A percentile compares a stretch with the other conserved stretches of the same genome.
Evolutionary conservation across 1,140 invertebrate genomes (phyloP).

Genomic region (Odontomachus brunneus): DNA sequence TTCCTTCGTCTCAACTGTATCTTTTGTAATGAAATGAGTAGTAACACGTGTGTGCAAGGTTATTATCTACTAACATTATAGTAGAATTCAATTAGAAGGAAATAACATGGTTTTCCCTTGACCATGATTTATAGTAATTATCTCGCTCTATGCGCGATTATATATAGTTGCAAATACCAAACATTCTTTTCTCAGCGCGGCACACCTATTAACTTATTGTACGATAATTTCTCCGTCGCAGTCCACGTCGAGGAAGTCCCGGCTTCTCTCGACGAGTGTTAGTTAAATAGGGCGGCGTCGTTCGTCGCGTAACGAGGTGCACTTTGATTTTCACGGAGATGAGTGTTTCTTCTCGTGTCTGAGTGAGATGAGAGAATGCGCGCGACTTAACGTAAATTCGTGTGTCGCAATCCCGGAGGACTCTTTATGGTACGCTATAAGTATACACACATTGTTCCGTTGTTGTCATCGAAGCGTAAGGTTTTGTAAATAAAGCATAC

Average conservation of each 20-base stretch:
- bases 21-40: too few species aligned
- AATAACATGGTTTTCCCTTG: too few species aligned
- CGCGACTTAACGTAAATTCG: conserved; percentile 45
- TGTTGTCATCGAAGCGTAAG: conserved; percentile 72
- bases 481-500: conserved; percentile 82
- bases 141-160: too few species aligned
- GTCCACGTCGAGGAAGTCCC: not conserved
- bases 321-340: conserved; percentile 19
- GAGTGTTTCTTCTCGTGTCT: too few species aligned
- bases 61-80: too few species aligned
- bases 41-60: too few species aligned
- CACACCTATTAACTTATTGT: not conserved
- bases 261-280: conserved; percentile 11
- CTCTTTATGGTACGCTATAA: conserved; percentile 58
- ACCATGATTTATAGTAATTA: too few species aligned
- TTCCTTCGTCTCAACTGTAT: too few species aligned
- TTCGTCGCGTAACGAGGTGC: conserved; percentile 24
- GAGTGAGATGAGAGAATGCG: too few species aligned
- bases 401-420: conserved; percentile 52
- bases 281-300: conserved; percentile 5
- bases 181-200: too few species aligned
- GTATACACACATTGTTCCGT: conserved; percentile 69
- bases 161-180: too few species aligned
- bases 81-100: too few species aligned
- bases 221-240: conserved; percentile 12